Base-by-base conservation (phyloP, 2,797 vertebrate genomes). In the Fistularia tabacaria region DNA sequence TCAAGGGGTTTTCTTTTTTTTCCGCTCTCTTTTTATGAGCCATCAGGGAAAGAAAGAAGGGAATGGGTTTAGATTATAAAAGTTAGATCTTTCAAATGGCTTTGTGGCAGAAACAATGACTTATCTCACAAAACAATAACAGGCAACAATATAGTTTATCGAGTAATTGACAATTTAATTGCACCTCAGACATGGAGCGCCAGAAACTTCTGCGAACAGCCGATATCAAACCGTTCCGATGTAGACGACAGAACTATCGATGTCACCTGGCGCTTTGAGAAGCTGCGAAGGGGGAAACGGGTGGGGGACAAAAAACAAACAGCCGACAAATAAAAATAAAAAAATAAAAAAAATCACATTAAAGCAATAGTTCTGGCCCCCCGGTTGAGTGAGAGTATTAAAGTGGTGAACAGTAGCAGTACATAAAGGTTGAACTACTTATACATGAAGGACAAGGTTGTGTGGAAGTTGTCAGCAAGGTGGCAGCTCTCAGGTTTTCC, bases 401-500 rank as follows among this genome's bases (percentile, higher is more conserved):
- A 53, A 42, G 43, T 37, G 8, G 52, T 57, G 62, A 38, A 51
- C 52, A 74, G 66, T 12, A 14, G 13, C 46, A 73, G 70, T 66
- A 14, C 14, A 76, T 81, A 53, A 81, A 68, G 53, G 63, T 53
- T 65, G 65, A 61, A 71, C 38, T 57, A 64, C 64, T 66, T 78
- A 68, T 73, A 81, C 58, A 59, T 62, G 55, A 74, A 72, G 64
- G 73, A 69, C 64, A 64, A 38, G 71, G 71, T 50, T 74, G 65
- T 71, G 71, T 69, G 72, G 61, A 70, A 77, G 68, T 77, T 80
- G 80, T 80, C 72, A 58, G 47, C 49, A 74, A 77, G 79, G 83
- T 83, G 86, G 74, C 79, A 71, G 77, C 73, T 73, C 82, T 87
- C 80, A 67, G 80, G 74, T 79, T 81, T 77, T 77, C 68, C 68